Conservation (phyloP, 2,797 vertebrate genomes). For the Pseudocheirus occidentalis region DNA sequence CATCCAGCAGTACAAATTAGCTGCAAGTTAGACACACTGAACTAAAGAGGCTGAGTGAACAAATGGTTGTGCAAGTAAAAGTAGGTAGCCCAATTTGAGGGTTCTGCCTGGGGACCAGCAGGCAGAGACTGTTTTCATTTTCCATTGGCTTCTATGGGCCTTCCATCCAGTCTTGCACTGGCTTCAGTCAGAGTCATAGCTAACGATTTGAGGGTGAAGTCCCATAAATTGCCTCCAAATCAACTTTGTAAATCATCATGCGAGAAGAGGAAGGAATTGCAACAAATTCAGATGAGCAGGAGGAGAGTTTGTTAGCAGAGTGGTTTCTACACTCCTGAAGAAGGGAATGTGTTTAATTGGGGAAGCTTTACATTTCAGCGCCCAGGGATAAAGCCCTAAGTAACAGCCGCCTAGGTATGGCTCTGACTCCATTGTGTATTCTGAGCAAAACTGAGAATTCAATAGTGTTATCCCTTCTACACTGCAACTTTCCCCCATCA, state of each 20-base stretch:
- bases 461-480: not conserved
- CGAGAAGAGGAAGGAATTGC: not conserved
- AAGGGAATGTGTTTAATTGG: not conserved
- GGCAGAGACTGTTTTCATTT: not conserved
- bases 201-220: not conserved
- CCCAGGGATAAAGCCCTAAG: not conserved
- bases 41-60: conserved; percentile 92
- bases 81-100: not conserved
- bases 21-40: conserved; percentile 99
- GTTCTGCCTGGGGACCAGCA: not conserved
- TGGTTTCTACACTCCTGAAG: not conserved
- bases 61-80: not conserved
- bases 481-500: not conserved
- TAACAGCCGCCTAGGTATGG: not conserved
- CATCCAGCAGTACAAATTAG: conserved; percentile 99
- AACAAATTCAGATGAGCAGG: not conserved
- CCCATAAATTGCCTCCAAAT: not conserved
- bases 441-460: not conserved
- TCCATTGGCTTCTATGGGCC: not conserved
- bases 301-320: no score
- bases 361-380: not conserved
- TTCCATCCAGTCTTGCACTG: not conserved
- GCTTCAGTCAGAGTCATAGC: not conserved
- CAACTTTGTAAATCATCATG: no score
- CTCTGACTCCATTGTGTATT: not conserved